These are phyloP conservation scores for Acanthiza pusilla DNA, from an alignment of 2,797 vertebrate genomes.

Conservation along the genomic window DNA sequence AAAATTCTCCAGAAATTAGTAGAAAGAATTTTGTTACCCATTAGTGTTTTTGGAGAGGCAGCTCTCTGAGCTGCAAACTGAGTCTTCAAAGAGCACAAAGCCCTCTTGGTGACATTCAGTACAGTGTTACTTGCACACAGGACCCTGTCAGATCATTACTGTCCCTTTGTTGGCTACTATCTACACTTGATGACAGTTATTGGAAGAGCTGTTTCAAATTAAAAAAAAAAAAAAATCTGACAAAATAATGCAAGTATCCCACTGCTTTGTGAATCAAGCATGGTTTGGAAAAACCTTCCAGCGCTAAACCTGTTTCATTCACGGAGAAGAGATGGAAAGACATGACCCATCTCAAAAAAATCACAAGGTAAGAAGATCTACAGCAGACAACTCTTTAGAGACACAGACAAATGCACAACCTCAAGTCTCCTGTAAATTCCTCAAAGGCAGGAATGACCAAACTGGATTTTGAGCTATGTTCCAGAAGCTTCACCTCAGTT, in stretches of 20 bases:
- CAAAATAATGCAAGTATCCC: background rate
- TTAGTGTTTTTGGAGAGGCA: background rate
- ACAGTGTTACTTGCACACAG: background rate
- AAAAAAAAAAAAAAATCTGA: background rate
- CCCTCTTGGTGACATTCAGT: background rate
- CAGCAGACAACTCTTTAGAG: background rate
- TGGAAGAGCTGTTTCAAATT: background rate
- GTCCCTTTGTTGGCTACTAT: background rate
- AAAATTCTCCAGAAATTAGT: background rate
- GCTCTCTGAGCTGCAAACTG: background rate
- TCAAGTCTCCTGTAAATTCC: background rate
- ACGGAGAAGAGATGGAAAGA: background rate
- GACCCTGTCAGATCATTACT: background rate
- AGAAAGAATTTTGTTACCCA: background rate
- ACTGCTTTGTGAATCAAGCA: background rate
- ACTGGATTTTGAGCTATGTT: background rate
- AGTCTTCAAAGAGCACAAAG: background rate
- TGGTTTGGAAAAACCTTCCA: background rate
- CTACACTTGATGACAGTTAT: background rate
- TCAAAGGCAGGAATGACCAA: background rate
- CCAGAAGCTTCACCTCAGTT: background rate
- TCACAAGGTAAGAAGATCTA: background rate
- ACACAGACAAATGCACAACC: background rate
- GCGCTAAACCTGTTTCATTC: background rate
- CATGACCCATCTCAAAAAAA: background rate